phyloP scores from a whole-genome alignment of 2,113 vertebrate species.

The Setophaga coronata region DNA sequence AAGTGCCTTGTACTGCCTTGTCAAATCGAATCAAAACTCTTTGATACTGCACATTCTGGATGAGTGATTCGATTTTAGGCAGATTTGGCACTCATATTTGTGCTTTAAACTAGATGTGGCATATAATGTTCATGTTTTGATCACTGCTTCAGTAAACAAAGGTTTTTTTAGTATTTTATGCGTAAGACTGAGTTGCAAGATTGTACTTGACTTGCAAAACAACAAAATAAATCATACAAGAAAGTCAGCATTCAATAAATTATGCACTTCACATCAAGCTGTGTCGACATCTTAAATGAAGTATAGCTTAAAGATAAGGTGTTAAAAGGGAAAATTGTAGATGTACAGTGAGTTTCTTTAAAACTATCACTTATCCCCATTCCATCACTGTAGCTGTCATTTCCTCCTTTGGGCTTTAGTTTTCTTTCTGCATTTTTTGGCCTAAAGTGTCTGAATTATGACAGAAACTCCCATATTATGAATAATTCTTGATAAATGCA shows the following conservation, averaged over 20 bases:
- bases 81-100: constrained; percentile 30
- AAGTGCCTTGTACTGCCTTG: not conserved
- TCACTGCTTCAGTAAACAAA: constrained; percentile 28
- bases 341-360: constrained; percentile 1
- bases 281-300: constrained; percentile 5
- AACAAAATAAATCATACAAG: constrained; percentile 50
- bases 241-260: constrained; percentile 36
- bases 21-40: constrained; percentile 20
- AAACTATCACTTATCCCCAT: constrained; percentile 29
- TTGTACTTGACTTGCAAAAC: constrained; percentile 38
- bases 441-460: constrained; percentile 11
- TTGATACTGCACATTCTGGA: not conserved
- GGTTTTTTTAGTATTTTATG: not conserved
- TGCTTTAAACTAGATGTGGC: constrained; percentile 30
- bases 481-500: constrained; percentile 27
- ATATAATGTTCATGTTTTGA: constrained; percentile 36
- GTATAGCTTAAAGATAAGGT: constrained; percentile 37
- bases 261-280: not conserved
- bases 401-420: not conserved
- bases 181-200: not conserved
- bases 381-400: constrained; percentile 1
- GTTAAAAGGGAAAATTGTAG: constrained; percentile 46
- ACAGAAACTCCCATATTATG: not conserved
- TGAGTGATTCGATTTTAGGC: constrained; percentile 44
- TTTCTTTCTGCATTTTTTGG: not conserved